Evolutionary conservation across 2,113 vertebrate genomes (phyloP).

Genomic region (Chaetops frenatus): DNA sequence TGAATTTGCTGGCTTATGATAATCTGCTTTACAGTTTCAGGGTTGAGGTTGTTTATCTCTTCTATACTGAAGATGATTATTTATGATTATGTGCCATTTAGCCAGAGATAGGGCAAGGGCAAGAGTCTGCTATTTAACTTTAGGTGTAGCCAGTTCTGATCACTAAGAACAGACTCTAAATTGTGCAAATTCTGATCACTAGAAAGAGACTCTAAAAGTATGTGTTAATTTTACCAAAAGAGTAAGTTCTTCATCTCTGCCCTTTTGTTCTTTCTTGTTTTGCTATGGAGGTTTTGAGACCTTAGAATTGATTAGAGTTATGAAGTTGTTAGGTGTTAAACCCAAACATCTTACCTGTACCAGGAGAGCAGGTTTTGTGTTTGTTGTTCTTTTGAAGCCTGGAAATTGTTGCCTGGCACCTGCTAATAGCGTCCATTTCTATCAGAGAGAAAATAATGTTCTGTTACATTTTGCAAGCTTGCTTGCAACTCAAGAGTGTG

Average conservation of each 20-base stretch:
- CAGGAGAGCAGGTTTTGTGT: not conserved
- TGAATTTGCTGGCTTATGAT: not conserved
- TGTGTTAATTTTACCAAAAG: not conserved
- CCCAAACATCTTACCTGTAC: not conserved
- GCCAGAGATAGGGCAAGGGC: not conserved
- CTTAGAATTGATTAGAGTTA: not conserved
- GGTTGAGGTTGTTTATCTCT: not conserved
- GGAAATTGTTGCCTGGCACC: not conserved
- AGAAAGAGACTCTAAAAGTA: not conserved
- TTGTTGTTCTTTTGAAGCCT: not conserved
- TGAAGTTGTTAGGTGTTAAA: not conserved
- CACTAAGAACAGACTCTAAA: not conserved
- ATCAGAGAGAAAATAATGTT: not conserved
- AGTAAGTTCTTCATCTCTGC: not conserved
- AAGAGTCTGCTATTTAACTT: not conserved
- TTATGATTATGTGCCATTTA: not conserved
- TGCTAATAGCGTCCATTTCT: not conserved
- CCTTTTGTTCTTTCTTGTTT: not conserved
- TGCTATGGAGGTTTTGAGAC: not conserved
- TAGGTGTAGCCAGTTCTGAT: not conserved
- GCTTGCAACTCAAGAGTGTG: accelerated
- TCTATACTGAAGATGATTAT: not conserved
- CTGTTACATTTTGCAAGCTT: not conserved
- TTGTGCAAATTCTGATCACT: not conserved
- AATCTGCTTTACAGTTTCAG: not conserved